Percentiles rank a stretch among this genome's conserved stretches.
These are phyloP conservation scores for Diloba caeruleocephala DNA, from an alignment of 2,888 invertebrate species.

Conservation along the genomic window DNA sequence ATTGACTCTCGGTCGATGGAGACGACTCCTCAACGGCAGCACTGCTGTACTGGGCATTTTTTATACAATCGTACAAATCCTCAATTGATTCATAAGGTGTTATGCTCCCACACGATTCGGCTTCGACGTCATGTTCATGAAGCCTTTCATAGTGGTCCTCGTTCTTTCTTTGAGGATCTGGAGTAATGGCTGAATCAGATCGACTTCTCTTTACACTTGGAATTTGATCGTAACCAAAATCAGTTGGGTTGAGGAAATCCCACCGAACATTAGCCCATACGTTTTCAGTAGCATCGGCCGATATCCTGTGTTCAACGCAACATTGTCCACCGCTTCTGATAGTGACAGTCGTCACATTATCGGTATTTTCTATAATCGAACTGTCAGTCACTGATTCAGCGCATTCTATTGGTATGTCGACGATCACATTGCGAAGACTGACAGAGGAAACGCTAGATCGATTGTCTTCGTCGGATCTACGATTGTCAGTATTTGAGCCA, in stretches of 20 bases:
- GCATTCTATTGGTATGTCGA: slow-evolving; percentile 81
- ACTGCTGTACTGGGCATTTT: slow-evolving; percentile 81
- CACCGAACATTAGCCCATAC: slow-evolving; percentile 86
- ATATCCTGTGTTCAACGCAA: slow-evolving; percentile 84
- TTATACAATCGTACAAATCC: slow-evolving; percentile 86
- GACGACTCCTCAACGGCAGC: slow-evolving; percentile 79
- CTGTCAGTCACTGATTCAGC: slow-evolving; percentile 75
- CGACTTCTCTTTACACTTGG: slow-evolving; percentile 82
- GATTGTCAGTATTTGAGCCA: slow-evolving; percentile 66
- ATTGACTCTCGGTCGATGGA: slow-evolving; percentile 81
- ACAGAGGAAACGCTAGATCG: slow-evolving; percentile 73
- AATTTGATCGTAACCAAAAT: slow-evolving; percentile 84
- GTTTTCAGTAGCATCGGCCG: slow-evolving; percentile 81
- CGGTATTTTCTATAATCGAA: slow-evolving; percentile 74
- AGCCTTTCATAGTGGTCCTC: slow-evolving; percentile 84
- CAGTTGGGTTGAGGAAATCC: slow-evolving; percentile 84
- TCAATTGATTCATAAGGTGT: slow-evolving; percentile 87
- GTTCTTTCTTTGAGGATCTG: slow-evolving; percentile 73
- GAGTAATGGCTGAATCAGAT: slow-evolving; percentile 84
- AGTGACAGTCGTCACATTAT: slow-evolving; percentile 80
- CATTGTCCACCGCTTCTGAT: slow-evolving; percentile 80
- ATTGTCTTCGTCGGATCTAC: slow-evolving; percentile 76
- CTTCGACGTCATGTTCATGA: slow-evolving; percentile 73
- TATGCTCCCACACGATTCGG: slow-evolving; percentile 82
- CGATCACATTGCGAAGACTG: slow-evolving; percentile 78